Evolutionary conservation across 2,797 vertebrate species (phyloP).

Genomic region (Molossus alvarezi): DNA sequence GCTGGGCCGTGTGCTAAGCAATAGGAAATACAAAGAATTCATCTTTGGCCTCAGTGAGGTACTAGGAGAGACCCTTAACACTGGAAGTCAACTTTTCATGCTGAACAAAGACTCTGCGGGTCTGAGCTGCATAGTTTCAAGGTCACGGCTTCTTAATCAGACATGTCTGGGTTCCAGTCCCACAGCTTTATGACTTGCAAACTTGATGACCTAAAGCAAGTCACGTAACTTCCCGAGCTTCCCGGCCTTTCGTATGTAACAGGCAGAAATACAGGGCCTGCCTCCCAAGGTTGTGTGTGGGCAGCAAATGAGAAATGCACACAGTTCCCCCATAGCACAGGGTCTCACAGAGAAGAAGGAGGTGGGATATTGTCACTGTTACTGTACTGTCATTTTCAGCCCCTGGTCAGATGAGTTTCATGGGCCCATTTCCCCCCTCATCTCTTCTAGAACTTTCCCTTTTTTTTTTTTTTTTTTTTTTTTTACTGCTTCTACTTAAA

Average conservation of each 20-base stretch:
- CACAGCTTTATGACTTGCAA: background rate
- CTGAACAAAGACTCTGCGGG: background rate
- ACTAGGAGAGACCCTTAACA: background rate
- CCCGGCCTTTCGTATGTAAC: background rate
- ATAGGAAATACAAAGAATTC: background rate
- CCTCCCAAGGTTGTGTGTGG: background rate
- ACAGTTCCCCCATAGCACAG: background rate
- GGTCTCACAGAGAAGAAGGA: background rate
- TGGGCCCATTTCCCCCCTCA: accelerated
- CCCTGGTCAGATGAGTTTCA: background rate
- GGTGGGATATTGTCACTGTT: accelerated
- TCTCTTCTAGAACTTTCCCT: background rate
- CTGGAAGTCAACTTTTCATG: background rate
- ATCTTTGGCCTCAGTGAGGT: background rate
- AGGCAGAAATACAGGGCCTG: no score
- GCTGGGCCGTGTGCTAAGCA: accelerated
- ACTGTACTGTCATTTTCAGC: background rate
- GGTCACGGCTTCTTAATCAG: background rate
- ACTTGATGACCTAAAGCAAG: background rate
- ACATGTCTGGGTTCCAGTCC: background rate
- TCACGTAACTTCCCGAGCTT: background rate
- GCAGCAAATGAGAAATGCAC: background rate
- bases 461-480: background rate
- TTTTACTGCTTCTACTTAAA: conserved; percentile 38
- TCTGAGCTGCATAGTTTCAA: background rate